phyloP scores from a whole-genome alignment of 2,888 invertebrate genomes.

The Lomographa bimaculata region DNA sequence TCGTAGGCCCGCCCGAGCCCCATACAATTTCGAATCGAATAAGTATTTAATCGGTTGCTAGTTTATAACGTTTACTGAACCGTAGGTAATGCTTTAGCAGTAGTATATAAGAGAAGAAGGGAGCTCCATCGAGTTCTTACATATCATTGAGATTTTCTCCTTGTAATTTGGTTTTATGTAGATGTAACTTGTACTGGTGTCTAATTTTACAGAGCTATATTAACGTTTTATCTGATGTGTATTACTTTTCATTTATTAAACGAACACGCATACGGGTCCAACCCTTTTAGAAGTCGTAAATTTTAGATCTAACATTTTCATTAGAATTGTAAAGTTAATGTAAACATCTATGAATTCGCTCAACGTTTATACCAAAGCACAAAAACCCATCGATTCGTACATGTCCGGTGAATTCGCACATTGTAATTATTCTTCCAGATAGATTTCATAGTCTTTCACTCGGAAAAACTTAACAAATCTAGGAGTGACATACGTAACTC shows the following conservation, averaged over 20 bases:
- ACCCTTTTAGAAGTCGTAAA: slow-evolving; percentile 78
- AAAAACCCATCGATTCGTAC: slow-evolving; percentile 81
- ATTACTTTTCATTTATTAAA: slow-evolving; percentile 63
- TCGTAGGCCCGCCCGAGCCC: too few relatives aligned
- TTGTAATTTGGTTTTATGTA: slow-evolving; percentile 66
- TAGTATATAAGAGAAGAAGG: slow-evolving; percentile 73
- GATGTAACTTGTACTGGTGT: slow-evolving; percentile 52
- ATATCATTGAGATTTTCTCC: slow-evolving; percentile 83
- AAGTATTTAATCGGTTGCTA: slow-evolving; percentile 58
- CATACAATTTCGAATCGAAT: too few relatives aligned
- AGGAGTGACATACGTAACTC: slow-evolving; percentile 50
- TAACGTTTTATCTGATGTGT: slow-evolving; percentile 51
- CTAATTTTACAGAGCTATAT: slow-evolving; percentile 67
- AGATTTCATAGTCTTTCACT: slow-evolving; percentile 82
- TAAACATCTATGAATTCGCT: slow-evolving; percentile 77
- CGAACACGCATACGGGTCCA: slow-evolving; percentile 81
- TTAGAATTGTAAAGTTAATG: slow-evolving; percentile 74
- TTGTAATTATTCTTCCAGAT: slow-evolving; percentile 66
- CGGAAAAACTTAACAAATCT: slow-evolving; percentile 79
- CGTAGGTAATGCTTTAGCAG: slow-evolving; percentile 78
- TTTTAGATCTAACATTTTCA: slow-evolving; percentile 77
- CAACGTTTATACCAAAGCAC: slow-evolving; percentile 84
- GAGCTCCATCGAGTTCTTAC: slow-evolving; percentile 79
- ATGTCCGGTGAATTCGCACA: slow-evolving; percentile 68
- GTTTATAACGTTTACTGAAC: slow-evolving; percentile 67